Percentiles rank a stretch among this genome's conserved stretches.
Evolutionary conservation across 1,140 invertebrate species (phyloP).

Genomic region (Drosophila bifasciata): DNA sequence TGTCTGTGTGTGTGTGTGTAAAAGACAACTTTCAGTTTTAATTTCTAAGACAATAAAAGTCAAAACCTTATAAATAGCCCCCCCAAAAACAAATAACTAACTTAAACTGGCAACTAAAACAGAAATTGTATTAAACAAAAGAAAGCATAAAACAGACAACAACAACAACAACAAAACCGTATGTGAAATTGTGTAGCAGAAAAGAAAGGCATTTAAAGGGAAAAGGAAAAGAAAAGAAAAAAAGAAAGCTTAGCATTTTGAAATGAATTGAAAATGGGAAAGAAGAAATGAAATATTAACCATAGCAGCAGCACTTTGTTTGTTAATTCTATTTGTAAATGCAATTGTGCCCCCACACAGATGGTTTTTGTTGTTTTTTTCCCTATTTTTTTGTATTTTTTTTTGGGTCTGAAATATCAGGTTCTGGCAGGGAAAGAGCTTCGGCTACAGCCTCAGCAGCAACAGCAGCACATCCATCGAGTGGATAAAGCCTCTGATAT

Average conservation of each 20-base stretch:
- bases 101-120: constrained; percentile 32
- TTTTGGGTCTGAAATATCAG: too few relatives aligned
- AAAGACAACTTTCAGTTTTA: constrained; percentile 75
- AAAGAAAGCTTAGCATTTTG: constrained; percentile 48
- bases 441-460: too few relatives aligned
- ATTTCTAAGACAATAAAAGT: constrained; percentile 77
- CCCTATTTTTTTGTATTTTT: too few relatives aligned
- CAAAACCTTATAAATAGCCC: constrained; percentile 30
- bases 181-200: constrained; percentile 33
- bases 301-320: constrained; percentile 26
- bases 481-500: constrained; percentile 9
- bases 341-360: neutral
- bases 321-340: constrained; percentile 45
- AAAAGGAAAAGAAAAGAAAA: too few relatives aligned
- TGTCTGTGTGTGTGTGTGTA: constrained; percentile 60
- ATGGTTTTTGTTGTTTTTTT: too few relatives aligned
- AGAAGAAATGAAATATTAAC: constrained; percentile 5
- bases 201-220: constrained; percentile 39
- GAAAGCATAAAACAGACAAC: neutral
- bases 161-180: constrained; percentile 13
- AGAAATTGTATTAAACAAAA: neutral
- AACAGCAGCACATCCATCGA: neutral
- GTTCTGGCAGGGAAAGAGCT: too few relatives aligned
- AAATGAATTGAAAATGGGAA: constrained; percentile 9
- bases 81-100: constrained; percentile 35